Base-by-base conservation (phyloP, 2,888 invertebrate species). In the Agonopterix arenella region DNA sequence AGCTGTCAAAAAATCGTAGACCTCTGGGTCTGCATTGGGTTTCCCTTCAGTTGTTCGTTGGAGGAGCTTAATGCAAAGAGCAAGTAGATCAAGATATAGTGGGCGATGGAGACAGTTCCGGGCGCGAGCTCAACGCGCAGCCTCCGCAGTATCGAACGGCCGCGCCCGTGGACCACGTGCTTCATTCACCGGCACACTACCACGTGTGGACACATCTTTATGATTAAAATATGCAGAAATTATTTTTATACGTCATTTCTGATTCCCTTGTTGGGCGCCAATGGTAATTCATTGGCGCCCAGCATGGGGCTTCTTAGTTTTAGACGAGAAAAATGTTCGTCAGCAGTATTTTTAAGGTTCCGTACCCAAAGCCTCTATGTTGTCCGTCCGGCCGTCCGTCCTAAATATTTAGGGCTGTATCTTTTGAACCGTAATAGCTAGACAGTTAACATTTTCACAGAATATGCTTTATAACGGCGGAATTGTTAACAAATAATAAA, bases 91-190 rank as follows among this genome's bases (percentile, higher is more conserved):
- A 71, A 53, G 58, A 55, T 68, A 62, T 50, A 59, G 55, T 73
- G 74, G 81, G 52, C 59, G 48, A 48, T 53, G 64, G 60, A 60
- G 59, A 50, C 63, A 57, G 66, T 59, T 62, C 68, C 73, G 75
- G 76, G 72, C 64, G 55, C 52, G 63, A 62, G 67, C 76, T 69
- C 73, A 72, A 62, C 67, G 81, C 81, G 81, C 81, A 81, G 81
- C 80, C 81, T 81, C 81, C 77, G 73, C 66, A 56, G 57, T 82
- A 82, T 82, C 73, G 81, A 82, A 69, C 81, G 80, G 66, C 78
- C 80, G 75, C 80, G 72, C 78, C 81, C 79, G 73, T 59, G 54
- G 51, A 55, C 74, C 76, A 79, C 76, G 78, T 78, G 79, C 61
- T 75, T 55, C 80, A 82, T 80, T 82, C 81, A 79, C 70, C 68